Evolutionary conservation across 2,113 vertebrate genomes (phyloP).

Genomic region (Lutjanus erythropterus): DNA sequence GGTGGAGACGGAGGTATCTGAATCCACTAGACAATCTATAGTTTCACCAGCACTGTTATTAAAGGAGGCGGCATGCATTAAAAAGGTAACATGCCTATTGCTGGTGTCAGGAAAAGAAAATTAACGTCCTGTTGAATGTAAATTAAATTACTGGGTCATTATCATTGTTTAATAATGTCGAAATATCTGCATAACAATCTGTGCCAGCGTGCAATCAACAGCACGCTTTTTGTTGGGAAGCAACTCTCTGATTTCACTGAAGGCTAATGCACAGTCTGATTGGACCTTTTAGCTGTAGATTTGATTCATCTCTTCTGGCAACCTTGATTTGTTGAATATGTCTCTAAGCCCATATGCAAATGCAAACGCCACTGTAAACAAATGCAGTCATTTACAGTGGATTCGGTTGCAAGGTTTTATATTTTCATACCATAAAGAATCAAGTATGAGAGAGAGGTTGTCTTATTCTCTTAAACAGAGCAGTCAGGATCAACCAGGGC

Average conservation of each 20-base stretch:
- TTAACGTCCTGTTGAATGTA: not conserved
- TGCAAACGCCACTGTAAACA: slow-evolving; percentile 15
- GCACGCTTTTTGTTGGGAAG: slow-evolving; percentile 44
- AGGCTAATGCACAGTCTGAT: slow-evolving; percentile 18
- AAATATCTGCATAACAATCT: not conserved
- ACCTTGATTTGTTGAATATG: slow-evolving; percentile 44
- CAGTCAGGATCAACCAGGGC: not conserved
- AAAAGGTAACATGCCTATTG: slow-evolving; percentile 24
- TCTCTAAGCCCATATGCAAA: slow-evolving; percentile 22
- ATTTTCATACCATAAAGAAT: not conserved
- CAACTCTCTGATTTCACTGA: slow-evolving; percentile 35
- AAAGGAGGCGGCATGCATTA: slow-evolving; percentile 26
- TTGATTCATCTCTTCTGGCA: slow-evolving; percentile 54
- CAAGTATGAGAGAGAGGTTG: not conserved
- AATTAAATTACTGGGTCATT: slow-evolving; percentile 1
- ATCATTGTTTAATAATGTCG: slow-evolving; percentile 8
- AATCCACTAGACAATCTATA: slow-evolving; percentile 48
- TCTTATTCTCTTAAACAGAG: not conserved
- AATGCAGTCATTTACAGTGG: slow-evolving; percentile 15
- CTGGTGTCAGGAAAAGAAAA: not conserved
- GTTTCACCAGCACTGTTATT: slow-evolving; percentile 35
- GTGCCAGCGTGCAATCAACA: slow-evolving; percentile 21
- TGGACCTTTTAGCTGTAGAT: slow-evolving; percentile 26
- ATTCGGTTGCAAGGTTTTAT: not conserved
- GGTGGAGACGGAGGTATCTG: slow-evolving; percentile 25